Percentiles rank a stretch among this genome's conserved stretches.
These are phyloP conservation scores for Rhineura floridana DNA, from an alignment of 2,113 vertebrate genomes.

Conservation along the genomic window DNA sequence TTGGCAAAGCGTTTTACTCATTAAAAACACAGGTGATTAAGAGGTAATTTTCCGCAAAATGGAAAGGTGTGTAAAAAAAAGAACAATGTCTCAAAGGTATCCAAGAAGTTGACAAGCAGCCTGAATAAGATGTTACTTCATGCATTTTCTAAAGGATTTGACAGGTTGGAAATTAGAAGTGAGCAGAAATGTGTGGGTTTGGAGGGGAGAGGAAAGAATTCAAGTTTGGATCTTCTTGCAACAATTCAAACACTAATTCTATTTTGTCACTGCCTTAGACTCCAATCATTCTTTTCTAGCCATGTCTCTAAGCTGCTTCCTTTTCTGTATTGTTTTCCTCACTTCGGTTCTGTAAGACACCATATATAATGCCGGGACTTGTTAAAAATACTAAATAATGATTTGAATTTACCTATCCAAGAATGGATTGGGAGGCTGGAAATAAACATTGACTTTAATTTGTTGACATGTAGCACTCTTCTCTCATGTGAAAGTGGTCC, in stretches of 20 bases:
- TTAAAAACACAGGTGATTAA: constrained; percentile 36
- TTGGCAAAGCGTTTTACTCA: constrained; percentile 33
- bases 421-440: not conserved
- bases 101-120: constrained; percentile 15
- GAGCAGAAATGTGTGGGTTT: not conserved
- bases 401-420: not conserved
- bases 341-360: not conserved
- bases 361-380: not conserved
- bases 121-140: constrained; percentile 40
- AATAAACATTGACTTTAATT: not conserved
- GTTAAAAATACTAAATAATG: not conserved
- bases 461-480: not conserved
- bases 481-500: not conserved
- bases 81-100: constrained; percentile 38
- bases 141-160: constrained; percentile 49
- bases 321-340: not conserved
- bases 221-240: not conserved
- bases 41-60: constrained; percentile 20
- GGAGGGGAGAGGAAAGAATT: too few species aligned
- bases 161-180: constrained; percentile 44
- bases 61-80: constrained; percentile 18
- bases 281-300: not conserved
- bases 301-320: not conserved
- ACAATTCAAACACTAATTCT: not conserved
- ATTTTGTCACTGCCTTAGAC: not conserved